phyloP scores from a whole-genome alignment of 1,140 invertebrate genomes.

The Lepidostoma basale region DNA sequence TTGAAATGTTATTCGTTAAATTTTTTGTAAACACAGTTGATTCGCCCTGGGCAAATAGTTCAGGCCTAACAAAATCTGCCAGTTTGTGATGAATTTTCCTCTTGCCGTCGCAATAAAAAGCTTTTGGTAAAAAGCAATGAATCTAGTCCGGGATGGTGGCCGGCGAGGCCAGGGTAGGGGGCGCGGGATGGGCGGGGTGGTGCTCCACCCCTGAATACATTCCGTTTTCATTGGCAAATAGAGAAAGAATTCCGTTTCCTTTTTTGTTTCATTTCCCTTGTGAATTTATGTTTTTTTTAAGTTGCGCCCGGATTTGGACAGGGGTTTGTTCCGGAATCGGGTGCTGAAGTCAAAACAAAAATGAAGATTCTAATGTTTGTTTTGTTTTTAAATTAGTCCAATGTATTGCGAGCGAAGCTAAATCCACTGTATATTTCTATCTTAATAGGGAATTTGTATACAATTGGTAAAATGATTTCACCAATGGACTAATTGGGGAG shows the following conservation, averaged over 20 bases:
- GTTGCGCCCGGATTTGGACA: conserved; percentile 10
- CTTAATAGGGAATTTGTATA: too few relatives aligned
- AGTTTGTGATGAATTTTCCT: conserved; percentile 31
- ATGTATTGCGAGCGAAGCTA: too few relatives aligned
- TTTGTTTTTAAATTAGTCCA: too few relatives aligned
- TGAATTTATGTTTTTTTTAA: conserved; percentile 39
- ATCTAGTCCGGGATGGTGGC: conserved; percentile 25
- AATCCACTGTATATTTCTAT: too few relatives aligned
- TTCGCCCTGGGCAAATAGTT: conserved; percentile 1
- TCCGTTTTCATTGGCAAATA: conserved; percentile 41
- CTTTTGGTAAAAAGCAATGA: conserved; percentile 38
- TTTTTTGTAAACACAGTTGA: too few relatives aligned
- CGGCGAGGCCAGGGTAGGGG: background rate
- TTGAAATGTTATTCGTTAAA: too few relatives aligned
- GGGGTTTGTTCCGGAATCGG: background rate
- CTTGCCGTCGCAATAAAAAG: conserved; percentile 32
- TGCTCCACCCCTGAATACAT: conserved; percentile 34
- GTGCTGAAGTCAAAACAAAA: background rate
- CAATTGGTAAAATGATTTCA: too few relatives aligned
- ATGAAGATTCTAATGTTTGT: too few relatives aligned
- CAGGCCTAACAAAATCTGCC: conserved; percentile 29
- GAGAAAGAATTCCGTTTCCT: conserved; percentile 35
- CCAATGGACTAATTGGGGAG: too few relatives aligned
- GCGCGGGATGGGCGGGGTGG: background rate
- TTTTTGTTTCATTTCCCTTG: conserved; percentile 38